Base-by-base conservation (phyloP, 2,888 invertebrate genomes). In the Blastobasis lacticolella region DNA sequence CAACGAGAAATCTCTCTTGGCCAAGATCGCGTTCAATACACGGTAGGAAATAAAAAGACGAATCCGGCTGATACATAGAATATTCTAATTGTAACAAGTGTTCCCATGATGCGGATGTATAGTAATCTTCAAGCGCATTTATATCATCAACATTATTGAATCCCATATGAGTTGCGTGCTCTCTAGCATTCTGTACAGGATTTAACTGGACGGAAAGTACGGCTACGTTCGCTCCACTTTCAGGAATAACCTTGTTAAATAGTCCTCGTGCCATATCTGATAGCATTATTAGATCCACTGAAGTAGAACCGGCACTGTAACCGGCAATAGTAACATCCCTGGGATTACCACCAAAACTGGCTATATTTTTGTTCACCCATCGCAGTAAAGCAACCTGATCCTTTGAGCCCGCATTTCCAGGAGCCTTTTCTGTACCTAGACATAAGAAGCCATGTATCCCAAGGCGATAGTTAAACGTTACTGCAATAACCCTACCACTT, bases 1-100 rank as follows among this genome's bases (percentile, higher is more conserved):
- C 62, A 3, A 61, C 59, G 5, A 79, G 60, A 53, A 78, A 75
- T 23, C 55, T 60, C 50, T 62, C 66, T 36, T 56, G 45, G 4
- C 48, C 55, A 4, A 55, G 53, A 10, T 63, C 54, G 7, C 63
- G 59, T 56, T 75, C 74, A 4, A 56, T 43, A 44, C 55, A 56
- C 8, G 55, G 55, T 38, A 46, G 23, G 38, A 52, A 53, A 1
- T 49, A 49, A 46, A 66, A 64, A 7, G 57, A 59, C 0, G 62
- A 56, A 52, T 71, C 64, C 6, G 44, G 52, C 5, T 37, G 23
- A 6, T 37, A 37, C 37, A n/a, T 6, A 37, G 4, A 10, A 37
- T 5, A n/a, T n/a, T 5, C 37, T 9, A n/a, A 7, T 9, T 36
- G 36, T 2, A 37, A 3, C 4, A 47, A 10, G 4, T 37, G 6